Conservation (phyloP, 1,140 invertebrate species). For the Platyura marginata region DNA sequence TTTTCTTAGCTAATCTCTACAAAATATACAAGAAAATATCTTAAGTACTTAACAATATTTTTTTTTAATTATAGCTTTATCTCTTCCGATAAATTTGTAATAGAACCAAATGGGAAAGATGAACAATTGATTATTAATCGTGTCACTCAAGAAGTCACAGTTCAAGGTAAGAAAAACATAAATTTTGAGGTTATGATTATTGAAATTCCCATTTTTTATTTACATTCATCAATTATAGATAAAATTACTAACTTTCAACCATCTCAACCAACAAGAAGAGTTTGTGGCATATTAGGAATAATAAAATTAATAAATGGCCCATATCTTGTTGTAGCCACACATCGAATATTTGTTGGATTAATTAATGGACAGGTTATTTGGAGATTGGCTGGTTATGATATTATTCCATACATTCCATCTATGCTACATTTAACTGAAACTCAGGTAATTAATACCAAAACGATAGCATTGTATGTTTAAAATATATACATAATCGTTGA, state of each 20-base stretch:
- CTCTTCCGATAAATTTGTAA: constrained; percentile 52
- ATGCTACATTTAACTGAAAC: constrained; percentile 63
- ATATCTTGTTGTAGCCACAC: constrained; percentile 81
- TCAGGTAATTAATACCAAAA: background rate
- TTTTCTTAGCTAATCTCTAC: too few species aligned
- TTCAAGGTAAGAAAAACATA: constrained; percentile 33
- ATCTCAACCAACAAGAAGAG: constrained; percentile 25
- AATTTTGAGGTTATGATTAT: background rate
- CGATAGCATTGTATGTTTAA: too few species aligned
- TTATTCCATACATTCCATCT: constrained; percentile 73
- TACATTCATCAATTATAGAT: background rate
- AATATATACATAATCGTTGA: too few species aligned
- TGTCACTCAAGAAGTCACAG: constrained; percentile 39
- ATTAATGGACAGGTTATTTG: constrained; percentile 75
- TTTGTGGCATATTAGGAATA: constrained; percentile 80
- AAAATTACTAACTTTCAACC: background rate
- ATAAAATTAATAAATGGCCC: constrained; percentile 70
- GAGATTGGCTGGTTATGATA: constrained; percentile 61
- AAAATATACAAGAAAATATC: too few species aligned
- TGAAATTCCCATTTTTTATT: background rate
- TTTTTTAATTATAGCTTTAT: constrained; percentile 35
- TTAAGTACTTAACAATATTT: too few species aligned
- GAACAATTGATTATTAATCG: constrained; percentile 54
- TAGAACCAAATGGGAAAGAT: constrained; percentile 39
- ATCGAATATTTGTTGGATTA: constrained; percentile 65